phyloP scores from a whole-genome alignment of 2,113 vertebrate species.

The Plecturocebus donacophilus region DNA sequence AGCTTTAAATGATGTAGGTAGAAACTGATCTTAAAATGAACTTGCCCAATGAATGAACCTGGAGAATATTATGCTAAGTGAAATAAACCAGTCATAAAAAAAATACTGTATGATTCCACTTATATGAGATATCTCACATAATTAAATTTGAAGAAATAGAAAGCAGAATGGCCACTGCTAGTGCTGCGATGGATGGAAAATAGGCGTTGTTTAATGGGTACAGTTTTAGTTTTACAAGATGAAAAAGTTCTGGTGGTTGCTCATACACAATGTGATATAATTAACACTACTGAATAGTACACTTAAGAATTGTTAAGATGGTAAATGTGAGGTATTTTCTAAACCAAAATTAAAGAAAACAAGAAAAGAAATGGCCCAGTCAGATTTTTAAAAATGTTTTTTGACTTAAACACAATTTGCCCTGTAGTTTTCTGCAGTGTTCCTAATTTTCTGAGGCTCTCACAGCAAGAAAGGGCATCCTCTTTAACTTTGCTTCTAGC shows the following conservation, averaged over 20 bases:
- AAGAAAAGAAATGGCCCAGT: background rate
- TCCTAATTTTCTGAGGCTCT: background rate
- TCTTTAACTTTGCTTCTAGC: background rate
- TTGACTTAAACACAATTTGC: background rate
- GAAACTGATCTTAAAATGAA: constrained; percentile 23
- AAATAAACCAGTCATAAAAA: background rate
- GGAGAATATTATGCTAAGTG: background rate
- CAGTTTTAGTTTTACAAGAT: background rate
- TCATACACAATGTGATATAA: background rate
- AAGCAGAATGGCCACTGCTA: background rate
- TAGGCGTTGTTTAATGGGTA: background rate
- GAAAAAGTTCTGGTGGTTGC: background rate
- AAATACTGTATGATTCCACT: background rate
- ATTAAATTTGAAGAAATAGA: background rate
- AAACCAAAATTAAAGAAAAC: background rate
- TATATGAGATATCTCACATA: background rate
- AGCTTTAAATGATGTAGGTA: background rate
- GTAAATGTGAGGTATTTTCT: background rate
- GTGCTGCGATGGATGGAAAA: too few species aligned
- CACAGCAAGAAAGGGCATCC: background rate
- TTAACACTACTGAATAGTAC: background rate
- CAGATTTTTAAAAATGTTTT: background rate
- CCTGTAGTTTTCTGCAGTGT: background rate
- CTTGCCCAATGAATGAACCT: background rate
- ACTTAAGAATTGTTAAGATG: background rate